These are phyloP conservation scores for Erpornis zantholeuca DNA, from an alignment of 2,113 vertebrate genomes.

Conservation along the genomic window DNA sequence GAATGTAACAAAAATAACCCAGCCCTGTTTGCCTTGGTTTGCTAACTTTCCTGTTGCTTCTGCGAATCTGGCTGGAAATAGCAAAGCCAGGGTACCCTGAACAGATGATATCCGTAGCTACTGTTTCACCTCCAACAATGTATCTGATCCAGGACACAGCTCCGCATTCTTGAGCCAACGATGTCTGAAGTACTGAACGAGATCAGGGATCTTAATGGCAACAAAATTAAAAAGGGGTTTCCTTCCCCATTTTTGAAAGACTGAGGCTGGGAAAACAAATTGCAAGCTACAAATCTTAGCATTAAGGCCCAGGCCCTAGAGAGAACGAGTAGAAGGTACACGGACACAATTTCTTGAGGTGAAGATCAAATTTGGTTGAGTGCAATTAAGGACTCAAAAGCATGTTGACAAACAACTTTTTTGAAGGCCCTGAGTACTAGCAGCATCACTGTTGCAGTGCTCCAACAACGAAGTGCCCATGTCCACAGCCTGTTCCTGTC, in stretches of 20 bases:
- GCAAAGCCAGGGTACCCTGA: neutral
- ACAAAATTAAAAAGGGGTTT: neutral
- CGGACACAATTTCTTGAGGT: accelerated
- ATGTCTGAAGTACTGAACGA: neutral
- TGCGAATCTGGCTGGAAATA: neutral
- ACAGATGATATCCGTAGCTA: neutral
- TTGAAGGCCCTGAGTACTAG: neutral
- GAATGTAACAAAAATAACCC: neutral
- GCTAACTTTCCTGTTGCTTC: neutral
- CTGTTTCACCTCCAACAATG: neutral
- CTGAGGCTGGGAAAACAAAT: neutral
- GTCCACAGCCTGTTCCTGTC: neutral
- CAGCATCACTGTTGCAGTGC: neutral
- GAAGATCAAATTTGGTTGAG: neutral
- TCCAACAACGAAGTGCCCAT: neutral
- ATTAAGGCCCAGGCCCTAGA: neutral
- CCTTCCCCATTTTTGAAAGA: neutral
- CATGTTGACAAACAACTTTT: neutral
- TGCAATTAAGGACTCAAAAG: neutral
- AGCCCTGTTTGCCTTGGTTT: neutral
- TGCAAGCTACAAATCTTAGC: neutral
- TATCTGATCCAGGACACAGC: neutral
- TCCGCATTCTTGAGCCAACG: neutral
- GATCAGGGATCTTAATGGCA: neutral
- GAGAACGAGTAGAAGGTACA: neutral